A percentile compares a stretch with the other conserved stretches of the same genome.
phyloP scores from a whole-genome alignment of 2,888 invertebrate species.

The Cheilosia grossa region DNA sequence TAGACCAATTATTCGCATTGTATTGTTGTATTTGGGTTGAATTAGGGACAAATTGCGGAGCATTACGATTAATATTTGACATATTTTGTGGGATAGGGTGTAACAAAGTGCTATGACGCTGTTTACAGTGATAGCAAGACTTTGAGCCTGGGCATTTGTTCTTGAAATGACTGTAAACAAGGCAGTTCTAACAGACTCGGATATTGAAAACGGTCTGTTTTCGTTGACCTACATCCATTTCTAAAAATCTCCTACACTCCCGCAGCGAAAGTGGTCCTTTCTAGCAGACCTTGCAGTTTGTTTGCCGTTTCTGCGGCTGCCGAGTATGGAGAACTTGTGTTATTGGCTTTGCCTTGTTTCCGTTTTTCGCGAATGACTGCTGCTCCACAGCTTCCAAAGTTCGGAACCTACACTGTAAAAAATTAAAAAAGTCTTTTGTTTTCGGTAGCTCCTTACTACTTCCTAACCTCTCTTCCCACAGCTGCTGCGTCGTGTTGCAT shows the following conservation, averaged over 20 bases:
- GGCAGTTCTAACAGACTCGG: not conserved
- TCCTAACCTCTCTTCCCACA: not conserved
- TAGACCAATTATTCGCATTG: too few relatives aligned
- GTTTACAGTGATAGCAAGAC: not conserved
- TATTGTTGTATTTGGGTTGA: not conserved
- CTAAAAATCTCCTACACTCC: not conserved
- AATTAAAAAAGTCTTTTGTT: not conserved
- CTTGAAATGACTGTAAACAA: not conserved
- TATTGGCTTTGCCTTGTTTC: not conserved
- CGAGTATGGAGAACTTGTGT: not conserved
- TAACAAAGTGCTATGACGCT: too few relatives aligned
- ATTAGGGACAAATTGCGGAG: not conserved
- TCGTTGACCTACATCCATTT: not conserved
- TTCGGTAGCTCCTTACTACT: not conserved
- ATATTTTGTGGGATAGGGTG: too few relatives aligned
- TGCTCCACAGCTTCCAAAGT: not conserved
- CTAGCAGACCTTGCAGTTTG: not conserved
- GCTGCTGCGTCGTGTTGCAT: not conserved
- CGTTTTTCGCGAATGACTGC: not conserved
- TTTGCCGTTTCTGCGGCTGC: not conserved
- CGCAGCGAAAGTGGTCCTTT: not conserved
- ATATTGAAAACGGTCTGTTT: not conserved
- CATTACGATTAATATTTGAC: not conserved
- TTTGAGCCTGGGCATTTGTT: not conserved
- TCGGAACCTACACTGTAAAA: not conserved